A percentile compares a stretch with the other conserved stretches of the same genome.
phyloP scores from a whole-genome alignment of 2,113 vertebrate species.

The Aphelocoma coerulescens region DNA sequence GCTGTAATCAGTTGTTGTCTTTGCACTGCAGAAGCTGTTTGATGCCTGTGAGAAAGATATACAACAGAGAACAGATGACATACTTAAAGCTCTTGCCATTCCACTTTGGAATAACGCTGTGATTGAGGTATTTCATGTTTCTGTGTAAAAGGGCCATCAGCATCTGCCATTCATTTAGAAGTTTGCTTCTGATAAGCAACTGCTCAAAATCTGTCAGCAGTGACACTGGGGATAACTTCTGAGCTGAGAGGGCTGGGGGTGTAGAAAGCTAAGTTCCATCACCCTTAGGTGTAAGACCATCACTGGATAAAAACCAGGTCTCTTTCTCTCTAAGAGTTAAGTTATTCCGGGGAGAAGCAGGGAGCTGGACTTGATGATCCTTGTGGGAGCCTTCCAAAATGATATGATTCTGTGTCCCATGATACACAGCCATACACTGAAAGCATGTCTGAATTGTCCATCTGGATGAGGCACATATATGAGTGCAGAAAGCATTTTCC shows the following conservation, averaged over 20 bases:
- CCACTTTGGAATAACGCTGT: accelerated
- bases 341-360: not conserved
- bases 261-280: not conserved
- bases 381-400: not conserved
- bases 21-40: not conserved
- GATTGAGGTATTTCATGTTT: not conserved
- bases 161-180: not conserved
- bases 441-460: not conserved
- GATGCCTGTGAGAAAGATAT: not conserved
- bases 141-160: not conserved
- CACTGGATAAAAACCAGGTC: not conserved
- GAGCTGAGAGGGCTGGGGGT: not conserved
- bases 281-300: not conserved
- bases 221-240: not conserved
- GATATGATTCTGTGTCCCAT: not conserved
- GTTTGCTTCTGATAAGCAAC: not conserved
- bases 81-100: not conserved
- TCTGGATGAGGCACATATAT: not conserved
- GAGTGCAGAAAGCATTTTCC: not conserved
- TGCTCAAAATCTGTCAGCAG: not conserved
- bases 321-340: not conserved
- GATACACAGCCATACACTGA: not conserved
- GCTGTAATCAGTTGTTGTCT: not conserved
- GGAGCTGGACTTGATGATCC: not conserved
- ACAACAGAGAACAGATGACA: accelerated